phyloP scores from a whole-genome alignment of 1,140 invertebrate species.

The Ceratoteleas bidentatus region DNA sequence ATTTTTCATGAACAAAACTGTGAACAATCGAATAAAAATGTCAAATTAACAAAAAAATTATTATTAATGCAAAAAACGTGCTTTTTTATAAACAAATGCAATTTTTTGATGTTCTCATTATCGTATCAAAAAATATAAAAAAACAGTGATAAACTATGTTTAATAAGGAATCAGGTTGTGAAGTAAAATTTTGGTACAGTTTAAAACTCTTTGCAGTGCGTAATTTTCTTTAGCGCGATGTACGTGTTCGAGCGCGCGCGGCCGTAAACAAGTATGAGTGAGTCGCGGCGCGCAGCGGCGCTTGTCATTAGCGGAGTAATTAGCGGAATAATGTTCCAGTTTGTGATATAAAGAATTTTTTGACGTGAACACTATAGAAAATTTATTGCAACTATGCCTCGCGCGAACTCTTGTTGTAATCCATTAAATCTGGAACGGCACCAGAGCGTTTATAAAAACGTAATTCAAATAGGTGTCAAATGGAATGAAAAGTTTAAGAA shows the following conservation, averaged over 20 bases:
- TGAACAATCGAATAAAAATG: slow-evolving; percentile 26
- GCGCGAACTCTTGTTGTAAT: slow-evolving; percentile 32
- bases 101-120: slow-evolving; percentile 21
- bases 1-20: slow-evolving; percentile 23
- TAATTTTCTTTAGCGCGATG: slow-evolving; percentile 17
- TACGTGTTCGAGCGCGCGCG: slow-evolving; percentile 13
- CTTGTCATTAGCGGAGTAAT: slow-evolving; percentile 6
- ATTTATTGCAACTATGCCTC: slow-evolving; percentile 29
- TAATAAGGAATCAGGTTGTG: slow-evolving; percentile 12
- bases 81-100: slow-evolving; percentile 39
- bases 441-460: slow-evolving; percentile 36
- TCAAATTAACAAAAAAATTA: slow-evolving; percentile 8
- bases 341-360: not conserved
- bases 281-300: slow-evolving; percentile 9
- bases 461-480: slow-evolving; percentile 16
- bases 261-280: slow-evolving; percentile 8
- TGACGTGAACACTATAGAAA: not conserved
- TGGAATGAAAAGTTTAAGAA: too few species aligned
- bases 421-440: slow-evolving; percentile 31
- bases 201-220: slow-evolving; percentile 18
- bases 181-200: slow-evolving; percentile 25
- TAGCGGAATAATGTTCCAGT: not conserved
- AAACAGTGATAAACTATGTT: slow-evolving; percentile 16
- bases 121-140: slow-evolving; percentile 18
- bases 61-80: slow-evolving; percentile 17